Percentiles rank a stretch among this genome's conserved stretches.
These are phyloP conservation scores for Archocentrus centrarchus DNA, from an alignment of 2,113 vertebrate genomes.

Conservation along the genomic window DNA sequence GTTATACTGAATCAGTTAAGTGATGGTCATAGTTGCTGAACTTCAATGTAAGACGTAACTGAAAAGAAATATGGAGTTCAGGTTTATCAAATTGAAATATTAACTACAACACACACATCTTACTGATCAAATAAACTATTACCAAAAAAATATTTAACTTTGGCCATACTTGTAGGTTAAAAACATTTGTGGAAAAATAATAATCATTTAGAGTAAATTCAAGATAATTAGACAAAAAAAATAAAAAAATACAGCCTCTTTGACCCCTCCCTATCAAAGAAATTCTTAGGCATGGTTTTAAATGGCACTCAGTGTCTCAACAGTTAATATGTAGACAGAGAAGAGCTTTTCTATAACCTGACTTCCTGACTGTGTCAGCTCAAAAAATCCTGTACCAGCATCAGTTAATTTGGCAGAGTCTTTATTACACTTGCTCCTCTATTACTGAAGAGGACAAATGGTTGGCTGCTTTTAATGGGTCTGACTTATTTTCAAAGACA, in stretches of 20 bases:
- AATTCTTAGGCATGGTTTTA: slow-evolving; percentile 64
- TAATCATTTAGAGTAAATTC: slow-evolving; percentile 73
- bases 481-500: slow-evolving; percentile 65
- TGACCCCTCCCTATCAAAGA: slow-evolving; percentile 45
- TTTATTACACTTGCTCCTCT: slow-evolving; percentile 52
- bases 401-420: slow-evolving; percentile 54
- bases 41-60: slow-evolving; percentile 58
- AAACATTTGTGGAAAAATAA: slow-evolving; percentile 58
- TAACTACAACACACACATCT: slow-evolving; percentile 64
- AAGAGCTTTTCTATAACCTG: slow-evolving; percentile 36
- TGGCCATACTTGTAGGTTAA: slow-evolving; percentile 71
- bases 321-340: slow-evolving; percentile 50
- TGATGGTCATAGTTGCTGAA: slow-evolving; percentile 51
- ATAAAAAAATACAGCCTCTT: slow-evolving; percentile 50
- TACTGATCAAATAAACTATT: slow-evolving; percentile 72
- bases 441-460: slow-evolving; percentile 49
- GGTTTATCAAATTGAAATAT: slow-evolving; percentile 64
- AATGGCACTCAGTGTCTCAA: slow-evolving; percentile 52
- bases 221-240: slow-evolving; percentile 59
- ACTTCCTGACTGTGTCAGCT: slow-evolving; percentile 30
- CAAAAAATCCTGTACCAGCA: slow-evolving; percentile 31
- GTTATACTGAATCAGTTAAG: slow-evolving; percentile 36
- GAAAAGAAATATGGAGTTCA: slow-evolving; percentile 50
- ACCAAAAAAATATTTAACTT: slow-evolving; percentile 77
- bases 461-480: slow-evolving; percentile 60